phyloP scores from a whole-genome alignment of 2,888 invertebrate genomes.

The Eupsilia transversa region DNA sequence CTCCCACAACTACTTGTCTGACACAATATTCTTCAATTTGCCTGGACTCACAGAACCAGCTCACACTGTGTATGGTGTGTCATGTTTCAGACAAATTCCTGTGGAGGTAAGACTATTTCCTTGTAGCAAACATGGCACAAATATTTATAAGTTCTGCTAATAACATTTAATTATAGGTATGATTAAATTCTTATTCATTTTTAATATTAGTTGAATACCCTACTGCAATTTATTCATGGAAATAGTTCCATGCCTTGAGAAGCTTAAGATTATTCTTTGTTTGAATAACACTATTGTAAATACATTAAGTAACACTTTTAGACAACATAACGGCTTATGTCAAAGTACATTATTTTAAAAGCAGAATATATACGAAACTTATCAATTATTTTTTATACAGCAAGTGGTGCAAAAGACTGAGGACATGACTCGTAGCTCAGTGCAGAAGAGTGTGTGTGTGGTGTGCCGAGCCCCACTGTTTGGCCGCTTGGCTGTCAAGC shows the following conservation, averaged over 20 bases:
- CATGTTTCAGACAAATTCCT: conserved; percentile 99
- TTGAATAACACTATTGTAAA: conserved; percentile 8
- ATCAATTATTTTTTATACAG: conserved; percentile 84
- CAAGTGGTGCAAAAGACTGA: conserved; percentile 97
- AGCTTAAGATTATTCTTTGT: conserved; percentile 19
- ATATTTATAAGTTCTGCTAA: not conserved
- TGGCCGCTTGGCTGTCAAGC: conserved; percentile 98
- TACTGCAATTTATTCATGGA: not conserved
- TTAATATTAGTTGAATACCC: not conserved
- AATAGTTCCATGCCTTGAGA: conserved; percentile 31
- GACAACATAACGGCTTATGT: not conserved
- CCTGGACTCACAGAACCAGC: conserved; percentile 96
- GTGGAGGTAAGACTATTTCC: conserved; percentile 92
- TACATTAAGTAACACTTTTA: not conserved
- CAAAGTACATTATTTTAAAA: not conserved
- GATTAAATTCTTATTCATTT: not conserved
- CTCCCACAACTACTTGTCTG: conserved; percentile 98
- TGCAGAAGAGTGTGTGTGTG: conserved; percentile 99
- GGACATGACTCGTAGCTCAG: conserved; percentile 98
- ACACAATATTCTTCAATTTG: conserved; percentile 98
- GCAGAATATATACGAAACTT: not conserved
- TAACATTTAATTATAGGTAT: not conserved
- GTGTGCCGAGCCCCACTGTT: conserved; percentile 97
- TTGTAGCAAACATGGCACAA: not conserved
- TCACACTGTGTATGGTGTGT: conserved; percentile 98